Evolutionary conservation across 2,888 invertebrate genomes (phyloP), one percentile per base, ranked within the genome.

Genomic region (Oscheius sp.): DNA sequence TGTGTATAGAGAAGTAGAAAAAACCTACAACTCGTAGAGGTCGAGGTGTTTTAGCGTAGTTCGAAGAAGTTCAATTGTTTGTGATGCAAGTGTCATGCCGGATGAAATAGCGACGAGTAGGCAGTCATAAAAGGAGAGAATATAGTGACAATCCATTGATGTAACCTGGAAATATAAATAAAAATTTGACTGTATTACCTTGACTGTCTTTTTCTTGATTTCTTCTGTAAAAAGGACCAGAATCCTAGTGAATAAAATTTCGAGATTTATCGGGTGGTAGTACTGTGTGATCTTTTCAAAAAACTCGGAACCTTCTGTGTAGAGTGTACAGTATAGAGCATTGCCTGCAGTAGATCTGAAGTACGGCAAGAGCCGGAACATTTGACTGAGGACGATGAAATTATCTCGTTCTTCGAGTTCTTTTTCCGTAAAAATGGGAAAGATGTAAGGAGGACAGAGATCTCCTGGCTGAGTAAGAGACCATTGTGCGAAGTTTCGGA

Each of bases 361-460:
- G 32, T 44, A 62, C 14, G 62, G 62, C 30, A 47, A 17, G 8
- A 62, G 62, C 2, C 62, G 62, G 36, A 62, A 62, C 62, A 62
- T 62, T 14, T 47, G 44, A 14, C 44, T 47, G 17, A 62, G 8
- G 1, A 62, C 62, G 32, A 33, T 33, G 6, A 62, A 45, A 33
- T 62, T 17, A n/a, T 62, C 33, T 5, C 47, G 17, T 14, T 62
- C 49, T 3, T 47, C 36, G 8, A 62, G 30, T 24, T 62, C 62
- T 5, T 59, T 59, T 4, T 59, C 44, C 30, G 59, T 59, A 14
- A 59, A 59, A 28, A 59, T 26, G 9, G 59, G 59, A 26, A 28
- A 59, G 30, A 59, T 44, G 26, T 59, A 59, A 9, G 59, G 59
- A 9, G 44, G 59, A 6, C 59, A 59, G 26, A 59, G 41, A 26